Conservation (phyloP, 1,140 invertebrate species). For the Eciton burchellii region DNA sequence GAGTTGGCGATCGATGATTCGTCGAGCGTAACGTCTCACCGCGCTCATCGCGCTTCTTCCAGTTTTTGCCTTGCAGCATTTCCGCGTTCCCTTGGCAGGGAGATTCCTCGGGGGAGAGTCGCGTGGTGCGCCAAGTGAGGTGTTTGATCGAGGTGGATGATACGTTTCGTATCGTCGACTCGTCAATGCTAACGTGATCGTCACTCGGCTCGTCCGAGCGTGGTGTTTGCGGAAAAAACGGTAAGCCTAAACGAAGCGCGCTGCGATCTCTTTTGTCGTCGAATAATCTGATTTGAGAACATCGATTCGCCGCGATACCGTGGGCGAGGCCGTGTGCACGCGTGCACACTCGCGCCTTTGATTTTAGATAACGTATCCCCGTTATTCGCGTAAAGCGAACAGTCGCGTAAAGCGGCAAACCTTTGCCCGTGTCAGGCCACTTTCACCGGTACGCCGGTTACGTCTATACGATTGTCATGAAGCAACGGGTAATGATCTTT, state of each 20-base stretch:
- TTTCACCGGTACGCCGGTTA: conserved; percentile 45
- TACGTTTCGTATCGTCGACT: too few species aligned
- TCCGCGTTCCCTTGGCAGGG: too few species aligned
- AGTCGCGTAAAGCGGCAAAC: conserved; percentile 5
- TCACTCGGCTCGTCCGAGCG: too few species aligned
- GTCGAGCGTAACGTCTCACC: not conserved
- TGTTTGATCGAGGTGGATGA: too few species aligned
- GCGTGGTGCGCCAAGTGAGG: too few species aligned
- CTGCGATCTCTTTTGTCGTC: too few species aligned
- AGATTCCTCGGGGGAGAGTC: too few species aligned
- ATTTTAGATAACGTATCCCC: conserved; percentile 1
- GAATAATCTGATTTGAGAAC: too few species aligned
- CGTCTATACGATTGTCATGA: not conserved
- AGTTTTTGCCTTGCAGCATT: too few species aligned
- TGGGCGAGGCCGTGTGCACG: not conserved
- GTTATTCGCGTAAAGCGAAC: conserved; percentile 1
- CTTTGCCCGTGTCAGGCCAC: conserved; percentile 1
- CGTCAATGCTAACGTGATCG: too few species aligned
- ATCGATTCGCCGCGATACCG: too few species aligned
- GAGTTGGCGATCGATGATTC: not conserved
- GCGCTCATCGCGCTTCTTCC: too few species aligned
- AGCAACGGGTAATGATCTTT: conserved; percentile 3
- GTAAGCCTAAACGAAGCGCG: not conserved
- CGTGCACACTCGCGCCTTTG: not conserved
- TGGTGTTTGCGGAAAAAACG: not conserved